phyloP scores from a whole-genome alignment of 2,113 vertebrate species.

The Hypomesus transpacificus region DNA sequence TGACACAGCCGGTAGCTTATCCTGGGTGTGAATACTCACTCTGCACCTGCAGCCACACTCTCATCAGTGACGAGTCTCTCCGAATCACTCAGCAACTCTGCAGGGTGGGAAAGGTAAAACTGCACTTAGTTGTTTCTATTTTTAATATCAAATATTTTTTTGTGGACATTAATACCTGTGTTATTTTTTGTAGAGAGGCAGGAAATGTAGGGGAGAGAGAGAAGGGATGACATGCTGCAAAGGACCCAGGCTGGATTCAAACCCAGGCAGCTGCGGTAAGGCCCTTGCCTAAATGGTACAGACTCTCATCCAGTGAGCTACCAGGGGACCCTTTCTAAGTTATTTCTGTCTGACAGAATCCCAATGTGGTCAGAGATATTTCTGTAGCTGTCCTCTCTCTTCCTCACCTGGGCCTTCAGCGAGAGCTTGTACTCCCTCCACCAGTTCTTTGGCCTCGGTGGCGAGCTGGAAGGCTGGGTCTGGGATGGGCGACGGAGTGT shows the following conservation, averaged over 20 bases:
- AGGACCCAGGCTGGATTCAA: not conserved
- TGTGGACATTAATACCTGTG: not conserved
- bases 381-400: not conserved
- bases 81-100: constrained; percentile 17
- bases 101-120: not conserved
- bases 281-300: no score
- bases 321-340: not conserved
- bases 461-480: constrained; percentile 65
- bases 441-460: constrained; percentile 69
- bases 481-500: constrained; percentile 53
- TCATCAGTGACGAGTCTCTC: constrained; percentile 16
- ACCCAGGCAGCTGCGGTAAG: no score
- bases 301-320: not conserved
- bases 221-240: not conserved
- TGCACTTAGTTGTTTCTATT: not conserved
- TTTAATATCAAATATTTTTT: not conserved
- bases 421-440: constrained; percentile 53
- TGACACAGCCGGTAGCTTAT: no score
- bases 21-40: constrained; percentile 1
- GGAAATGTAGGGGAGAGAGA: not conserved
- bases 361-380: not conserved
- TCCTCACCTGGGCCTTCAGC: constrained; percentile 57
- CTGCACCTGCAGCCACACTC: constrained; percentile 4
- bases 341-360: not conserved
- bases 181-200: not conserved